These are phyloP conservation scores for Tinea trinotella DNA, from an alignment of 2,888 invertebrate genomes.

Conservation along the genomic window DNA sequence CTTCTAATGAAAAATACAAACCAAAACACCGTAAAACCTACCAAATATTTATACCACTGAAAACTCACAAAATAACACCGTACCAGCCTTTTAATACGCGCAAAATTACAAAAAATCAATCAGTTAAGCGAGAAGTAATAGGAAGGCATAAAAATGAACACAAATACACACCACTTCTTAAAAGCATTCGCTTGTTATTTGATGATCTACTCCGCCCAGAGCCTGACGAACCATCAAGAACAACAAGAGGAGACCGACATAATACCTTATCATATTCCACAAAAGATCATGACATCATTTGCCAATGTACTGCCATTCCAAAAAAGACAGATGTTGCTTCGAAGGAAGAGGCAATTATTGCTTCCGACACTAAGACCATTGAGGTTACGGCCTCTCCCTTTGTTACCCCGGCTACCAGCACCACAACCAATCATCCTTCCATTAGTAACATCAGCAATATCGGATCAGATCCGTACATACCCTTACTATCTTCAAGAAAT, in stretches of 20 bases:
- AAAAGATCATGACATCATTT: conserved; percentile 30
- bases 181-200: conserved; percentile 52
- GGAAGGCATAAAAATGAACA: conserved; percentile 42
- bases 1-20: neutral
- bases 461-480: conserved; percentile 60
- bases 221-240: conserved; percentile 37
- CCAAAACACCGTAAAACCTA: conserved; percentile 39
- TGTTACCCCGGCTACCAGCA: conserved; percentile 40
- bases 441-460: conserved; percentile 53
- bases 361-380: conserved; percentile 43
- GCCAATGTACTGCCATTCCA: conserved; percentile 30
- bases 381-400: conserved; percentile 33
- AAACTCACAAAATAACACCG: conserved; percentile 19
- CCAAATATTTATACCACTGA: conserved; percentile 44
- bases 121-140: conserved; percentile 41
- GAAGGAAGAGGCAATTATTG: conserved; percentile 51
- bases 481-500: conserved; percentile 66
- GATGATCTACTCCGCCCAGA: conserved; percentile 50
- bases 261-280: conserved; percentile 21
- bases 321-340: conserved; percentile 26
- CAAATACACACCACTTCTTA: conserved; percentile 55
- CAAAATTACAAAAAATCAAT: conserved; percentile 26
- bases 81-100: neutral
- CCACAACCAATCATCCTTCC: conserved; percentile 52
- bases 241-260: conserved; percentile 21